Evolutionary conservation across 2,797 vertebrate genomes (phyloP).

Genomic region (Xiphorhynchus erythropygius): DNA sequence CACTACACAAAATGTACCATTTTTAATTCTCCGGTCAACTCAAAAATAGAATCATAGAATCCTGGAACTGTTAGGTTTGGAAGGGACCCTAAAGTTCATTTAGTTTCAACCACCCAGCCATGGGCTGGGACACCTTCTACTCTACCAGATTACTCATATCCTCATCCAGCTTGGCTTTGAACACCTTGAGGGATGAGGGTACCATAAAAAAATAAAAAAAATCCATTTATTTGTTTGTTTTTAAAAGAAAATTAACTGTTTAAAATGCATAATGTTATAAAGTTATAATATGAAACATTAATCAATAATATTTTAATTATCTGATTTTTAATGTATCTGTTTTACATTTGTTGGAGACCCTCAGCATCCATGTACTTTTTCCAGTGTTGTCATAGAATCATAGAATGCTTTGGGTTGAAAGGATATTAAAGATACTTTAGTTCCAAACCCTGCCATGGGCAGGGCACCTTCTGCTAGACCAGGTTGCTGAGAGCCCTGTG

Average conservation of each 20-base stretch:
- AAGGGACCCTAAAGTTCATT: background rate
- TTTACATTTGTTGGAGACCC: background rate
- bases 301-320: background rate
- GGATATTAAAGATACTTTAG: background rate
- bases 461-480: background rate
- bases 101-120: background rate
- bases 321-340: background rate
- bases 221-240: background rate
- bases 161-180: background rate
- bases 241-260: background rate
- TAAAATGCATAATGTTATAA: background rate
- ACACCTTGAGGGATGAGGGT: background rate
- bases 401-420: background rate
- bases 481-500: background rate
- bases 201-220: background rate
- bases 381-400: background rate
- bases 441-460: background rate
- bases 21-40: background rate
- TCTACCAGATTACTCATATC: background rate
- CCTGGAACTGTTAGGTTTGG: background rate
- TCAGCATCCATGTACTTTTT: background rate
- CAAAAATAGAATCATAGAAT: background rate
- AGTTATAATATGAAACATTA: background rate
- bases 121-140: background rate
- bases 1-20: background rate